A percentile compares a stretch with the other conserved stretches of the same genome.
phyloP scores from a whole-genome alignment of 2,113 vertebrate genomes.

The Delphinapterus leucas region DNA sequence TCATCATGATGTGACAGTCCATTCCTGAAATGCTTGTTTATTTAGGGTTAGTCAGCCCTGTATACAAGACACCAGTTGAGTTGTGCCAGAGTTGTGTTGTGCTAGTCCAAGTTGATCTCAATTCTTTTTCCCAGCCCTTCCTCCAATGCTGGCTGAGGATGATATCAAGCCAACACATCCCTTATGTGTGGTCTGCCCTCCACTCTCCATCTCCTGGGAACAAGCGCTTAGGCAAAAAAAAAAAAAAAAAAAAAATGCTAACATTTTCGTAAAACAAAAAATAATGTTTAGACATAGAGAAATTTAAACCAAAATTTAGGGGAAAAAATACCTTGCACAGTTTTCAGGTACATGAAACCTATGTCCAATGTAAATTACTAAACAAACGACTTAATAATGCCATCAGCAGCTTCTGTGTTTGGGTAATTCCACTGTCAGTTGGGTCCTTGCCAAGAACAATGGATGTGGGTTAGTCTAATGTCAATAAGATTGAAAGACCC shows the following conservation, averaged over 20 bases:
- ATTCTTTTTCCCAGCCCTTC: background rate
- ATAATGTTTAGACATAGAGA: background rate
- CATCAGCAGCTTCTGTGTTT: background rate
- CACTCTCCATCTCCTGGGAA: background rate
- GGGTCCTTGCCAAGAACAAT: background rate
- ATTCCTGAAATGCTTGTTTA: background rate
- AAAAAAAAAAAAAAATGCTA: background rate
- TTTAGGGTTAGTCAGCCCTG: background rate
- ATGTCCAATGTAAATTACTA: background rate
- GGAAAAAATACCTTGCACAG: background rate
- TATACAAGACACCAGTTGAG: background rate
- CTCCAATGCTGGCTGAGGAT: background rate
- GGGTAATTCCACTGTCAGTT: background rate
- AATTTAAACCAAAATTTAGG: background rate
- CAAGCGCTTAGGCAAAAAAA: background rate
- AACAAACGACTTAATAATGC: background rate
- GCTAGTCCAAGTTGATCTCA: background rate
- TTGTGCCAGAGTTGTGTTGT: background rate
- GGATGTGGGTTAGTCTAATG: background rate
- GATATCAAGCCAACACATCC: background rate
- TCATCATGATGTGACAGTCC: background rate
- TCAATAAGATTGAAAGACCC: conserved; percentile 6
- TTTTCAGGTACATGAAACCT: background rate
- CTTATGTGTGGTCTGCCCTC: background rate
- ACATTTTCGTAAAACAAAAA: background rate